Percentiles rank a stretch among this genome's conserved stretches.
These are phyloP conservation scores for Chrysotoxum bicinctum DNA, from an alignment of 2,888 invertebrate species.

Conservation along the genomic window DNA sequence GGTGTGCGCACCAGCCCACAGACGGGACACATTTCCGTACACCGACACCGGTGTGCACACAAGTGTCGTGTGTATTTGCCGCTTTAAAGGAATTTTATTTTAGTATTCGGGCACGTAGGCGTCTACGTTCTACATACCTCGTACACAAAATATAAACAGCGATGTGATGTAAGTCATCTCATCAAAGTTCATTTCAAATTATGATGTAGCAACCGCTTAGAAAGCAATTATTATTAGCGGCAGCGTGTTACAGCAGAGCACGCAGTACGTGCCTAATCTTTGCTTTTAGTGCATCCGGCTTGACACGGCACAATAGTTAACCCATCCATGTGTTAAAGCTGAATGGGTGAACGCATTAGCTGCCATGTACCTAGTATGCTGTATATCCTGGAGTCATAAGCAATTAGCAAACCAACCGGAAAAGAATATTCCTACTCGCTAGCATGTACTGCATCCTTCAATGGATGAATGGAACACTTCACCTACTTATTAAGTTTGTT, in stretches of 20 bases:
- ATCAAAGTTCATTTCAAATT: slow-evolving; percentile 35
- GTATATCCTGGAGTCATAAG: slow-evolving; percentile 64
- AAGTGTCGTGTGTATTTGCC: too few species aligned
- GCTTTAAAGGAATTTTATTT: background rate
- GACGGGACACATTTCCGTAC: too few species aligned
- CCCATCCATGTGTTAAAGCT: slow-evolving; percentile 45
- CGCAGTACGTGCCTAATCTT: slow-evolving; percentile 65
- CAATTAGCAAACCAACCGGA: slow-evolving; percentile 71
- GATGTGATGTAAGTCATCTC: slow-evolving; percentile 10
- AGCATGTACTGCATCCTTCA: slow-evolving; percentile 46
- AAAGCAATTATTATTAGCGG: slow-evolving; percentile 52
- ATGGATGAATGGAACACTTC: slow-evolving; percentile 53
- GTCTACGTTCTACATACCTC: background rate
- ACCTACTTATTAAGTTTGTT: slow-evolving; percentile 60
- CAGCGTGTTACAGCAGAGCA: slow-evolving; percentile 14
- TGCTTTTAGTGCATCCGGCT: slow-evolving; percentile 65
- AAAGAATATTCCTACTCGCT: slow-evolving; percentile 61
- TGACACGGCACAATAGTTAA: slow-evolving; percentile 61
- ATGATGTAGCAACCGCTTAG: slow-evolving; percentile 26
- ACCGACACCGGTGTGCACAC: too few species aligned
- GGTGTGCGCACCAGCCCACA: too few species aligned
- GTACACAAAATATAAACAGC: background rate
- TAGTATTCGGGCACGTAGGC: background rate
- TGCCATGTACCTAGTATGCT: slow-evolving; percentile 12
- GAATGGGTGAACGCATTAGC: slow-evolving; percentile 36